Conservation (phyloP, 1,140 invertebrate species). For the Calliphora vicina region DNA sequence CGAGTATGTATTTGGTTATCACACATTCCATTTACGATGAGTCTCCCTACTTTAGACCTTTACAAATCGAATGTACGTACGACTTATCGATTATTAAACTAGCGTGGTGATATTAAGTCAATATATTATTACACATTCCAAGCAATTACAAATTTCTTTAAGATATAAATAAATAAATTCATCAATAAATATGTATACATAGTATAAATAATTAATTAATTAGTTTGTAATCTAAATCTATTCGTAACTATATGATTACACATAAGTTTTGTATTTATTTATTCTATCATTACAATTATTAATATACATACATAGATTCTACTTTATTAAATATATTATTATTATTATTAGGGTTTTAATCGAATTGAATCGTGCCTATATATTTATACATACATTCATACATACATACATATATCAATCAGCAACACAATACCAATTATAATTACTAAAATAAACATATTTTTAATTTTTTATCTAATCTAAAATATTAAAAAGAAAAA, state of each 20-base stretch:
- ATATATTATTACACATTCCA: background rate
- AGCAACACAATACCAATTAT: background rate
- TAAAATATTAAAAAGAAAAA: background rate
- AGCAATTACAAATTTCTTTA: background rate
- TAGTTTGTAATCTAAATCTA: too few relatives aligned
- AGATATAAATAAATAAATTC: background rate
- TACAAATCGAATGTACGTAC: too few relatives aligned
- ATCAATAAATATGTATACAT: too few relatives aligned
- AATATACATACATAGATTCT: too few relatives aligned
- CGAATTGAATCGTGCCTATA: background rate
- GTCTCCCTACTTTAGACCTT: too few relatives aligned
- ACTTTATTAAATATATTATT: background rate
- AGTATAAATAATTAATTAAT: too few relatives aligned
- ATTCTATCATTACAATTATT: too few relatives aligned
- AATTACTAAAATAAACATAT: background rate
- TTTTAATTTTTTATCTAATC: background rate
- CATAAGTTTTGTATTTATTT: too few relatives aligned
- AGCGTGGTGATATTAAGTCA: too few relatives aligned
- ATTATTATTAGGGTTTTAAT: background rate
- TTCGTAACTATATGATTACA: too few relatives aligned
- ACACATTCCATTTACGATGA: background rate
- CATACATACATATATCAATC: too few relatives aligned
- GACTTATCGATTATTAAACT: too few relatives aligned
- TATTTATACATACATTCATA: background rate
- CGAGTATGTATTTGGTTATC: background rate